Base-by-base conservation (phyloP, 2,113 vertebrate genomes). In the Pavo muticus region DNA sequence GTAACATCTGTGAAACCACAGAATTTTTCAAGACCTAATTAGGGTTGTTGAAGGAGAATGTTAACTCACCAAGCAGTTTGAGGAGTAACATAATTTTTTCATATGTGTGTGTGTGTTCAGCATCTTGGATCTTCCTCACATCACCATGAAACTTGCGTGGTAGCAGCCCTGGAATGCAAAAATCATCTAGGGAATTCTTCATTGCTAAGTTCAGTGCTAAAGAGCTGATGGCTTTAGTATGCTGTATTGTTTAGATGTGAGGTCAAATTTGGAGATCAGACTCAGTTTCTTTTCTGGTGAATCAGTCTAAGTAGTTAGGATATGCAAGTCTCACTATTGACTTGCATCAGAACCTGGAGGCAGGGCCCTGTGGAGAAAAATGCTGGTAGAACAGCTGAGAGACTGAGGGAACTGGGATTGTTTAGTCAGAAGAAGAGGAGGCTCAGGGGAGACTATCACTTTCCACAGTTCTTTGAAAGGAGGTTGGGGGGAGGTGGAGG, bases 151-250 rank as follows among this genome's bases (percentile, higher is more conserved):
- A 76, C 76, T 42, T 95, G 70, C 54, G 20, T 90, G 82, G 95
- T 77, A 97, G 95, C 80, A 97, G 84, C 78, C 83, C 84, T 93
- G 87, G 94, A 97, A 97, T 96, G 92, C 82, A 94, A 96, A 97
- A 97, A 85, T 94, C 86, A 95, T 93, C 91, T 84, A 86, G 93
- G 90, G 93, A 96, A 96, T 97, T 96, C 86, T 70, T 93, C 88
- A 68, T 88, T 3, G 42, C 77, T 86, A 91, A 75, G 73, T 95
- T 95, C 96, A 96, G 57, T 11, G 15, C 95, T 93, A 83, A 94
- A 97, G 57, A 95, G 47, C 77, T 95, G 96, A 87, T 95, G 40
- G 63, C 48, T 96, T 95, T 87, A 88, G 76, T 81, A 71, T 81
- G 59, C 39, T 78, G 18, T 52, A 64, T n/a, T 94, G 74, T 83